A percentile compares a stretch with the other conserved stretches of the same genome.
Evolutionary conservation across 2,113 vertebrate species (phyloP).

Genomic region (Corythoichthys intestinalis): DNA sequence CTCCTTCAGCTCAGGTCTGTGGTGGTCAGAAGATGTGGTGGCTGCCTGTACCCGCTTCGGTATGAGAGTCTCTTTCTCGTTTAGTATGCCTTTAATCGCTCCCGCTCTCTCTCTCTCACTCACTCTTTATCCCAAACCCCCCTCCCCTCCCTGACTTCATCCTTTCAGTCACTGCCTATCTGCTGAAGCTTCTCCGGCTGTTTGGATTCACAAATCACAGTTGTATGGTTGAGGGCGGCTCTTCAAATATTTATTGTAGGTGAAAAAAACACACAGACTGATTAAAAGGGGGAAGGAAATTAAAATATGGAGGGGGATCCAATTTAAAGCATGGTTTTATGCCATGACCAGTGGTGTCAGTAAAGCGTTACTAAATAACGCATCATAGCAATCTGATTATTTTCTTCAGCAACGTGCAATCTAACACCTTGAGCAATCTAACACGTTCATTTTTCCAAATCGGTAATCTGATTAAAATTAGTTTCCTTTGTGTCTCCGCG

Average conservation of each 20-base stretch:
- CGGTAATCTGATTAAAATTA: too few species aligned
- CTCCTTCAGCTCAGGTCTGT: constrained; percentile 27
- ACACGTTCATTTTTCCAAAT: too few species aligned
- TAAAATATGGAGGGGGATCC: neutral
- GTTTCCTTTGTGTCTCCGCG: too few species aligned
- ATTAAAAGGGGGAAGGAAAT: constrained; percentile 5
- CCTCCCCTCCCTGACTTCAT: constrained; percentile 33
- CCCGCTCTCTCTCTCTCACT: constrained; percentile 24
- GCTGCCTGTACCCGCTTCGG: constrained; percentile 53
- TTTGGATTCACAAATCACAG: constrained; percentile 57
- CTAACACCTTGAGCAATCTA: too few species aligned
- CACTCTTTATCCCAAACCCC: constrained; percentile 41
- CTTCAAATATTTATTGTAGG: constrained; percentile 41
- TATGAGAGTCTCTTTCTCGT: constrained; percentile 44
- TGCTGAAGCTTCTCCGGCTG: constrained; percentile 53
- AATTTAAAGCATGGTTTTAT: neutral
- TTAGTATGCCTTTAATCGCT: constrained; percentile 18
- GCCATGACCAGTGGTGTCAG: too few species aligned
- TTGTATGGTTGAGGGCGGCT: constrained; percentile 50
- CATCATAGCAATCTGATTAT: too few species aligned
- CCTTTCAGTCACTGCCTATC: constrained; percentile 51
- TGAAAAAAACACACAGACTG: constrained; percentile 32
- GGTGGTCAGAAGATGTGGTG: constrained; percentile 44
- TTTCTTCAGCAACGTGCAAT: too few species aligned
- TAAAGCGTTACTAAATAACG: too few species aligned